Percentiles rank a stretch among this genome's conserved stretches.
phyloP scores from a whole-genome alignment of 2,888 invertebrate genomes.

The Tetranychus piercei region DNA sequence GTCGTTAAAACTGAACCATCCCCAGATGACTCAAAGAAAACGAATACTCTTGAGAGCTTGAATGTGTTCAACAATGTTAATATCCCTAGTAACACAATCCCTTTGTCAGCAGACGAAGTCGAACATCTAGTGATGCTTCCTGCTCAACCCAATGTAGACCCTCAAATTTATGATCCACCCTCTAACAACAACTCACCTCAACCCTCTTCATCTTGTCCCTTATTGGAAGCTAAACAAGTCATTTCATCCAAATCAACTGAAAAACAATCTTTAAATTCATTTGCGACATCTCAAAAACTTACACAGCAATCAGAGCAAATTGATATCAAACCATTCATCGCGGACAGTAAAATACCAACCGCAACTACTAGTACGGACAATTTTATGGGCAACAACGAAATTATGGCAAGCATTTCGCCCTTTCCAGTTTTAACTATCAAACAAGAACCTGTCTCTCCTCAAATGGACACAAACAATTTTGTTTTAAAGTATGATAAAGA shows the following conservation, averaged over 20 bases:
- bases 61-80: not conserved
- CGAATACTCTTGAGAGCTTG: not conserved
- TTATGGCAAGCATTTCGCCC: not conserved
- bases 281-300: not conserved
- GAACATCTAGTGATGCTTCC: not conserved
- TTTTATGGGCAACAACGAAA: not conserved
- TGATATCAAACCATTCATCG: not conserved
- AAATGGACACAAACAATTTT: not conserved
- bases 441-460: not conserved
- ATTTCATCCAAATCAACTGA: not conserved
- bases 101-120: not conserved
- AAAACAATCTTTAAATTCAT: not conserved
- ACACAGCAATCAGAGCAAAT: not conserved
- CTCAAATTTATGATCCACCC: not conserved
- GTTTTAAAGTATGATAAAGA: not conserved
- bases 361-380: not conserved
- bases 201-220: not conserved
- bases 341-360: not conserved
- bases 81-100: not conserved
- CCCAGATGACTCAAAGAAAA: not conserved
- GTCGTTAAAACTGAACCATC: not conserved
- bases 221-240: not conserved
- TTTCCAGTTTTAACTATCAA: not conserved
- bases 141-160: not conserved
- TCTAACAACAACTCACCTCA: not conserved